A percentile compares a stretch with the other conserved stretches of the same genome.
phyloP scores from a whole-genome alignment of 2,888 invertebrate genomes.

The Hemithea aestivaria region DNA sequence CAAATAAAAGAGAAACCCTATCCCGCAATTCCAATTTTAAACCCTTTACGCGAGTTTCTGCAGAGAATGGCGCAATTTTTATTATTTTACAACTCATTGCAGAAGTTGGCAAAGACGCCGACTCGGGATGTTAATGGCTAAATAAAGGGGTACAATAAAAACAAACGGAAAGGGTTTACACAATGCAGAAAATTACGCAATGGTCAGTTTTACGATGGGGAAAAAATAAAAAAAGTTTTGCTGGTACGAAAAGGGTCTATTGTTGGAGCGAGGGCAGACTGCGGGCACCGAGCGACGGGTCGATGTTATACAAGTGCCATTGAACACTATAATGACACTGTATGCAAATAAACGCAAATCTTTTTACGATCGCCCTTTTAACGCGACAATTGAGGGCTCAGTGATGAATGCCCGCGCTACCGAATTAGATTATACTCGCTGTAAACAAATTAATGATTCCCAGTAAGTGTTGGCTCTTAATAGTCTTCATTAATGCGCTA shows the following conservation, averaged over 20 bases:
- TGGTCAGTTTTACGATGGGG: conserved; percentile 57
- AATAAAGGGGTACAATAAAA: conserved; percentile 70
- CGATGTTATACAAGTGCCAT: conserved; percentile 57
- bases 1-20: conserved; percentile 62
- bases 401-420: conserved; percentile 48
- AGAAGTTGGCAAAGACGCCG: conserved; percentile 71
- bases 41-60: conserved; percentile 73
- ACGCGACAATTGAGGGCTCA: conserved; percentile 44
- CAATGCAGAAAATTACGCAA: conserved; percentile 78
- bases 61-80: conserved; percentile 72
- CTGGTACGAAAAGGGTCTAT: conserved; percentile 64
- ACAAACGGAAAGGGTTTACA: conserved; percentile 77
- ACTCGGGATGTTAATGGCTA: conserved; percentile 41
- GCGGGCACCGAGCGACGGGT: conserved; percentile 20
- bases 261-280: conserved; percentile 39
- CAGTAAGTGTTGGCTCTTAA: conserved; percentile 10
- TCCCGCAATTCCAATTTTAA: conserved; percentile 56
- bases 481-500: neutral
- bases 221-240: conserved; percentile 66
- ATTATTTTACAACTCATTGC: conserved; percentile 72
- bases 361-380: conserved; percentile 49
- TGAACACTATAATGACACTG: conserved; percentile 48
- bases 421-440: conserved; percentile 51
- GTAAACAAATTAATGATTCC: conserved; percentile 48
- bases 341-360: conserved; percentile 70